These are phyloP conservation scores for Mohoua ochrocephala DNA, from an alignment of 2,113 vertebrate genomes.

Conservation along the genomic window DNA sequence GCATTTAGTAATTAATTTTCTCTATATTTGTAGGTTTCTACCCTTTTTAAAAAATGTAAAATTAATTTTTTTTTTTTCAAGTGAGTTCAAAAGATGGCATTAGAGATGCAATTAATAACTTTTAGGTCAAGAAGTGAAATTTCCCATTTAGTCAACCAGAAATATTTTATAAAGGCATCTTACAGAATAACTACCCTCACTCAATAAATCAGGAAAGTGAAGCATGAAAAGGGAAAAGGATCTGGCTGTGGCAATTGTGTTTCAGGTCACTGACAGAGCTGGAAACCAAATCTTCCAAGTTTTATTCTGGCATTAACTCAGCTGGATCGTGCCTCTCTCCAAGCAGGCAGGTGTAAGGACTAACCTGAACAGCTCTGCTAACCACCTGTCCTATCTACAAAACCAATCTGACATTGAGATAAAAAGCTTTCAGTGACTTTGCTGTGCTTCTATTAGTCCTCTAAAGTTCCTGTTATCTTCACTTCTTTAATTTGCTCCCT, in stretches of 20 bases:
- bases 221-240: not conserved
- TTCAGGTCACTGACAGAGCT: not conserved
- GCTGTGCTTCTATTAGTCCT: not conserved
- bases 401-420: not conserved
- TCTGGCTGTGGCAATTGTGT: not conserved
- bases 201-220: not conserved
- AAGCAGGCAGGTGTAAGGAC: not conserved
- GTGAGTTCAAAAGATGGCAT: not conserved
- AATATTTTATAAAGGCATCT: not conserved
- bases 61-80: not conserved
- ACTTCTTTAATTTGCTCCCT: not conserved
- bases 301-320: not conserved
- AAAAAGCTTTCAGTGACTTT: not conserved
- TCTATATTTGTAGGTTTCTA: not conserved
- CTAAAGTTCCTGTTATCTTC: rapidly evolving
- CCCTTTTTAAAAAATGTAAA: not conserved
- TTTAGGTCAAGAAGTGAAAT: not conserved
- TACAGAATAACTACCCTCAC: not conserved
- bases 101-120: not conserved
- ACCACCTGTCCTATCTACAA: not conserved
- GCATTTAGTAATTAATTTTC: not conserved
- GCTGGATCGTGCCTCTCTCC: not conserved
- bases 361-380: not conserved
- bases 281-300: not conserved
- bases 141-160: not conserved